Percentiles rank a stretch among this genome's conserved stretches.
Conservation (phyloP, 2,113 vertebrate species). For the Todiramphus saurophagus region DNA sequence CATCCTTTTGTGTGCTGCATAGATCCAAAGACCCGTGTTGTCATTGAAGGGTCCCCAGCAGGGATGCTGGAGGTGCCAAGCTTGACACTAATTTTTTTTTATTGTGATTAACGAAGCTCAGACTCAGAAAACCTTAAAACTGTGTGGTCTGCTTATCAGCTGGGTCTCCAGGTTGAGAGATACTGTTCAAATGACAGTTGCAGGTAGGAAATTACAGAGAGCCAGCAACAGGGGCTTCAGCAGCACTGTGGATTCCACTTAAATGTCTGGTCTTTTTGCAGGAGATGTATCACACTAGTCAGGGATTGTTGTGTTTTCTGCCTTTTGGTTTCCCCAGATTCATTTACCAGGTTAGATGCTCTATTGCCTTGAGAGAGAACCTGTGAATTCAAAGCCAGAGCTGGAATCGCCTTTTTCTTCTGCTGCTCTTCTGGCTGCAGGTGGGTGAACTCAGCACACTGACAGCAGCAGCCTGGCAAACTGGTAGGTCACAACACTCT, state of each 20-base stretch:
- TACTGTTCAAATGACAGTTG: background rate
- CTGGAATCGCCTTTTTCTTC: background rate
- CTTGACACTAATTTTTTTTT: background rate
- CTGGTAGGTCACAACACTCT: background rate
- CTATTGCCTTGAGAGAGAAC: background rate
- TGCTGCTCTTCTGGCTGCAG: background rate
- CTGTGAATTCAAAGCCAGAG: background rate
- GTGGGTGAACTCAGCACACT: background rate
- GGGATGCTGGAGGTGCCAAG: background rate
- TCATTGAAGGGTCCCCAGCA: background rate
- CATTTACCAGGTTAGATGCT: background rate
- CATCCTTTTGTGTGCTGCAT: background rate
- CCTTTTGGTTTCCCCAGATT: background rate
- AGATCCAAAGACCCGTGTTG: background rate
- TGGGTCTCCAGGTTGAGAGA: background rate
- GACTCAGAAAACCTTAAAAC: background rate
- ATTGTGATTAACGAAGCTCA: background rate
- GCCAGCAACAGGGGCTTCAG: background rate
- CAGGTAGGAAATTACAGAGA: background rate
- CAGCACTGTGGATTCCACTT: background rate
- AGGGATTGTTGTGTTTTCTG: background rate
- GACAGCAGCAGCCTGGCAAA: background rate
- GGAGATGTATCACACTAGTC: background rate
- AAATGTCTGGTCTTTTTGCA: background rate
- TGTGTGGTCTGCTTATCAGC: background rate